Conservation (phyloP, 2,113 vertebrate species). For the Buteo buteo region DNA sequence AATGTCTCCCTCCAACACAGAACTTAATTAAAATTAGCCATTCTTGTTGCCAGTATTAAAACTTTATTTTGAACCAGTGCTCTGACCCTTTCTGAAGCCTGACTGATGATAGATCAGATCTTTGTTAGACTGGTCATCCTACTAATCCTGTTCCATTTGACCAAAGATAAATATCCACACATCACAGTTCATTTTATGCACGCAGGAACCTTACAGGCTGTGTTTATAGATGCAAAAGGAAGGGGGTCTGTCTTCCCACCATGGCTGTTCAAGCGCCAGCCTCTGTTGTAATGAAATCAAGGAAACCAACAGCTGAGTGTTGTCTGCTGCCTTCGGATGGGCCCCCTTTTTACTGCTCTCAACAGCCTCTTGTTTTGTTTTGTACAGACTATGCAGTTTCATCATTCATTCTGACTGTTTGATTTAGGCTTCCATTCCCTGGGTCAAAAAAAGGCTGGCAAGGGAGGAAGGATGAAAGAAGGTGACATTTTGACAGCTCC, state of each 20-base stretch:
- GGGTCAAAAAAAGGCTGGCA: conserved; percentile 9
- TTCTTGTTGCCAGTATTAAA: neutral
- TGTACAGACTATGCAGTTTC: neutral
- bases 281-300: neutral
- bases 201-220: neutral
- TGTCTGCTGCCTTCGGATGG: conserved; percentile 72
- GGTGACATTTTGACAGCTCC: conserved; percentile 51
- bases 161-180: neutral
- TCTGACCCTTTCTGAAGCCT: neutral
- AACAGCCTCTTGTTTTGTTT: conserved; percentile 38
- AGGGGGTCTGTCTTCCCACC: conserved; percentile 4
- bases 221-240: neutral
- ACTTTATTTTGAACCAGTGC: neutral
- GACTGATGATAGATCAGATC: neutral
- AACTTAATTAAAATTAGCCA: neutral
- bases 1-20: neutral
- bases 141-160: neutral
- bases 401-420: conserved; percentile 30
- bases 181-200: neutral
- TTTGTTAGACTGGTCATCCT: neutral
- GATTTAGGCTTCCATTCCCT: conserved; percentile 48
- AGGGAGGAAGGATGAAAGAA: conserved; percentile 49
- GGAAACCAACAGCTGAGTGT: conserved; percentile 64
- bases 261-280: neutral
- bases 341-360: conserved; percentile 1